Percentiles rank a stretch among this genome's conserved stretches.
Conservation (phyloP, 2,113 vertebrate genomes). For the Carollia perspicillata region DNA sequence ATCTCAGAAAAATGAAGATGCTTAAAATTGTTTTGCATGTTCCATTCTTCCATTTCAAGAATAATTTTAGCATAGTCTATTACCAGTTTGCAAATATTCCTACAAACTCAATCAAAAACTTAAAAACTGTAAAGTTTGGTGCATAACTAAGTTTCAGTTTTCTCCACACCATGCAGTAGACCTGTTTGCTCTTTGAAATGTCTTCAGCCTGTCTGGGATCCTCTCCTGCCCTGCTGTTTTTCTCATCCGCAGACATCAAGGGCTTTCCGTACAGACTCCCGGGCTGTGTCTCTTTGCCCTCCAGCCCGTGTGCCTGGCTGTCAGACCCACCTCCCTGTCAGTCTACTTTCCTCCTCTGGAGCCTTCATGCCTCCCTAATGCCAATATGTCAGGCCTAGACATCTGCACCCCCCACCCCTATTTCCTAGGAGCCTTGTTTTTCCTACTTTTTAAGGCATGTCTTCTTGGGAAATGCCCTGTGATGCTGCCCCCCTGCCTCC, state of each 20-base stretch:
- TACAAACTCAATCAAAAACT: neutral
- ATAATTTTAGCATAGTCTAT: neutral
- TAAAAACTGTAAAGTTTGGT: neutral
- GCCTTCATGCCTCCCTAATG: neutral
- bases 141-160: neutral
- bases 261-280: neutral
- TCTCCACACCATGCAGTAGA: neutral
- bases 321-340: neutral
- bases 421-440: neutral
- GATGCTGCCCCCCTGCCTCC: neutral
- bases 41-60: neutral
- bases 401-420: neutral
- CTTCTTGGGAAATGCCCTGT: neutral
- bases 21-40: neutral
- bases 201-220: neutral
- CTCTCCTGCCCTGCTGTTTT: neutral
- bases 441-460: neutral
- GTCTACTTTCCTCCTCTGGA: neutral
- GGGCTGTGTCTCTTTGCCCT: neutral
- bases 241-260: neutral
- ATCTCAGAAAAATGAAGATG: neutral
- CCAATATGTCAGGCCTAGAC: neutral
- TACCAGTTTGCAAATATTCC: neutral
- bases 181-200: neutral
- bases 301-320: neutral